Percentiles rank a stretch among this genome's conserved stretches.
phyloP scores from a whole-genome alignment of 2,888 invertebrate genomes.

The Xestobium rufovillosum region DNA sequence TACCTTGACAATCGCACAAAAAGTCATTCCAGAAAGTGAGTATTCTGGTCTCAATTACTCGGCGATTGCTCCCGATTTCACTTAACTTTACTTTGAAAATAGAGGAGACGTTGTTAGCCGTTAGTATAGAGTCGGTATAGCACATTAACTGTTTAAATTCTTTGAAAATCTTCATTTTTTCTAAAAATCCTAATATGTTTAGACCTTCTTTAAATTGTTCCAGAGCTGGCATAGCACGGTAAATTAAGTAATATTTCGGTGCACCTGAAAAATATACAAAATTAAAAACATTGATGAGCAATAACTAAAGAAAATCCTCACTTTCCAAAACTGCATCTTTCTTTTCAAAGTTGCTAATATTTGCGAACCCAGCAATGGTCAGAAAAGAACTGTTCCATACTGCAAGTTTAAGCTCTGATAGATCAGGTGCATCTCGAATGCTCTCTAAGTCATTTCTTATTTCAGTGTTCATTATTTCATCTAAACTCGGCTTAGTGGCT shows the following conservation, averaged over 20 bases:
- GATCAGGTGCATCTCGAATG: constrained; percentile 13
- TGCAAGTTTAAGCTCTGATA: constrained; percentile 13
- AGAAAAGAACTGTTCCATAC: constrained; percentile 13
- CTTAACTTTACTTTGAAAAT: constrained; percentile 12
- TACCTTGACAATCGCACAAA: constrained; percentile 11
- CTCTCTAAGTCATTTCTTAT: constrained; percentile 10
- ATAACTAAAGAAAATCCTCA: constrained; percentile 6
- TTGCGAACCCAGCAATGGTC: constrained; percentile 13
- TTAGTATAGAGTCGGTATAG: constrained; percentile 10
- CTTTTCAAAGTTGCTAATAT: constrained; percentile 13
- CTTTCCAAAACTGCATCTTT: constrained; percentile 14
- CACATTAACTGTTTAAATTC: constrained; percentile 16
- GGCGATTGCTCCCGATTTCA: constrained; percentile 12
- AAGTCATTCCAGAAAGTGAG: constrained; percentile 14
- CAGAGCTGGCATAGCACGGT: constrained; percentile 11
- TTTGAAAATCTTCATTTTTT: constrained; percentile 14
- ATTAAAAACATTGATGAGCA: constrained; percentile 9
- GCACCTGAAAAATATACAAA: constrained; percentile 11
- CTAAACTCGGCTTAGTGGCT: constrained; percentile 11
- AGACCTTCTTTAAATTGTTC: constrained; percentile 14
- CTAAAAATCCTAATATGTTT: constrained; percentile 13
- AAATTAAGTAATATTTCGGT: constrained; percentile 13
- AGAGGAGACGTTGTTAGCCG: constrained; percentile 10
- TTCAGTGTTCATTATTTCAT: constrained; percentile 13
- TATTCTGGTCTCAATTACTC: constrained; percentile 13